A percentile compares a stretch with the other conserved stretches of the same genome.
Evolutionary conservation across 2,113 vertebrate species (phyloP).

Genomic region (Junco hyemalis): DNA sequence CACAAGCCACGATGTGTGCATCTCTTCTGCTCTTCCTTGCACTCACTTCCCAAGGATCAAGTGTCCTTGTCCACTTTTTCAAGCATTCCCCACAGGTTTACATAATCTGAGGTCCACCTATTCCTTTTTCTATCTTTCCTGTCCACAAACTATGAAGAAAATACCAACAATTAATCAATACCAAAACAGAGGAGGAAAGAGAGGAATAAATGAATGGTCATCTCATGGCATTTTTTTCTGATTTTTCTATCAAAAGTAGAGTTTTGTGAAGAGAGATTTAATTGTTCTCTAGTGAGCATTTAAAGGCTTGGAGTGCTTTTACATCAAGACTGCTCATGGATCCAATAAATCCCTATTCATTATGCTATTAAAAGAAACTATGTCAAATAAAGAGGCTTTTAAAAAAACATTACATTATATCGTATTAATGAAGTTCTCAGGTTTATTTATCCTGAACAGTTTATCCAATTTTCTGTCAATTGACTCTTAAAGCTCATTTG

Average conservation of each 20-base stretch:
- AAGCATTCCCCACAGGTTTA: neutral
- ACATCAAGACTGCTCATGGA: neutral
- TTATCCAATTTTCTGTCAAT: neutral
- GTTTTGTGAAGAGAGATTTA: neutral
- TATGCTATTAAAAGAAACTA: neutral
- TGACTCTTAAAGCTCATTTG: neutral
- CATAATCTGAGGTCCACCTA: neutral
- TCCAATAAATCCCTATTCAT: neutral
- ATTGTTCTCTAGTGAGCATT: neutral
- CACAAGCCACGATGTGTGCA: accelerated
- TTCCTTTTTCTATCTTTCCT: neutral
- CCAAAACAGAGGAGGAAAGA: neutral
- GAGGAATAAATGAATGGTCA: neutral
- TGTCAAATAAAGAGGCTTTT: neutral
- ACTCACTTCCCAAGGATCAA: neutral
- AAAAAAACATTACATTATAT: neutral
- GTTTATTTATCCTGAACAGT: neutral
- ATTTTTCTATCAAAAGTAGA: neutral
- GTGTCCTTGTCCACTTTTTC: neutral
- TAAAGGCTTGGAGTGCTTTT: neutral
- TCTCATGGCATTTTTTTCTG: neutral
- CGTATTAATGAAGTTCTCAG: neutral
- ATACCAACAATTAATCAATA: neutral
- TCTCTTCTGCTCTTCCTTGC: neutral
- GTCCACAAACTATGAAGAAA: neutral